A percentile compares a stretch with the other conserved stretches of the same genome.
Conservation (phyloP, 1,140 invertebrate genomes). For the Gerris buenoi region DNA sequence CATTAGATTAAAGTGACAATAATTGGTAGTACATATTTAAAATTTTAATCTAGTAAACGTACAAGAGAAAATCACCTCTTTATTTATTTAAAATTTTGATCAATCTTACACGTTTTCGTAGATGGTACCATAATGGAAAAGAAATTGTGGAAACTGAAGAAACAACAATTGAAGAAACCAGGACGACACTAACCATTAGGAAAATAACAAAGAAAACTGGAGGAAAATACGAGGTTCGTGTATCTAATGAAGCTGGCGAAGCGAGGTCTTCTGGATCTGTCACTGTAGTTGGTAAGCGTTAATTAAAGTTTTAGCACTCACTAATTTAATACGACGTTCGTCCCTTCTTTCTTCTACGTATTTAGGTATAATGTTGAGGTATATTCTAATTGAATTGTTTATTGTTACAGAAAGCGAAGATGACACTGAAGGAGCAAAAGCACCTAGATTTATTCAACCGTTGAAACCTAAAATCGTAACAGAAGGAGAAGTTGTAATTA, state of each 20-base stretch:
- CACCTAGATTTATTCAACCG: conserved; percentile 57
- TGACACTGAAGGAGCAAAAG: conserved; percentile 42
- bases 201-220: conserved; percentile 54
- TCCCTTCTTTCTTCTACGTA: no score
- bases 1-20: no score
- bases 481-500: conserved; percentile 56
- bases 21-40: not conserved
- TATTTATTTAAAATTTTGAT: not conserved
- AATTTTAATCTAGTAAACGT: not conserved
- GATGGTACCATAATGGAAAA: conserved; percentile 76
- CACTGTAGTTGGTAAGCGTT: conserved; percentile 32
- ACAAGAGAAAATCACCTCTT: not conserved
- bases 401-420: conserved; percentile 37
- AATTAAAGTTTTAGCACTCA: no score
- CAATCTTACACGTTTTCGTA: not conserved
- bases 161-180: conserved; percentile 46
- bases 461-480: conserved; percentile 52
- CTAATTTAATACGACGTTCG: no score
- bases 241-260: conserved; percentile 57
- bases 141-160: conserved; percentile 54
- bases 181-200: conserved; percentile 48
- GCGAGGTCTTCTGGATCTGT: conserved; percentile 63
- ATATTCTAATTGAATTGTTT: not conserved
- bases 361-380: no score
- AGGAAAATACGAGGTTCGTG: conserved; percentile 71